phyloP scores from a whole-genome alignment of 2,113 vertebrate species.

The Cynoglossus semilaevis region DNA sequence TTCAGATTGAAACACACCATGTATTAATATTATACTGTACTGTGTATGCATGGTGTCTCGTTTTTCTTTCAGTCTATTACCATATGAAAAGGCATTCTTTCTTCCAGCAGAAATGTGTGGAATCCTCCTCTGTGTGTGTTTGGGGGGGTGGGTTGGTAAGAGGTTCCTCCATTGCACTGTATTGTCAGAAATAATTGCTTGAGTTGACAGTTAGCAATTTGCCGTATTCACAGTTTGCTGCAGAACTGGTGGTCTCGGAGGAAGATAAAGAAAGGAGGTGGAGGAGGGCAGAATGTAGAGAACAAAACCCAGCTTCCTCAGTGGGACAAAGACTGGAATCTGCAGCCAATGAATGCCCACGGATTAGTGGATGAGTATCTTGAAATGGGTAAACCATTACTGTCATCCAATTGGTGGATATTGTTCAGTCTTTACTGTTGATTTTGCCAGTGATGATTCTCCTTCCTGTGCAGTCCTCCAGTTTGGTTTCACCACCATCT shows the following conservation, averaged over 20 bases:
- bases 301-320: slow-evolving; percentile 89
- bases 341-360: slow-evolving; percentile 97
- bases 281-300: slow-evolving; percentile 79
- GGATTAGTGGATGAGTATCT: slow-evolving; percentile 96
- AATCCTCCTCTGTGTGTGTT: slow-evolving; percentile 19
- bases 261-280: slow-evolving; percentile 87
- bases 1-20: slow-evolving; percentile 13
- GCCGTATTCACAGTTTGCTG: slow-evolving; percentile 78
- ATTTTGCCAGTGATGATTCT: not conserved
- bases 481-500: slow-evolving; percentile 98
- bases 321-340: slow-evolving; percentile 98
- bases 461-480: slow-evolving; percentile 84
- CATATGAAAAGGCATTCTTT: slow-evolving; percentile 42
- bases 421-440: not conserved
- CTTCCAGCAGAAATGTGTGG: slow-evolving; percentile 31
- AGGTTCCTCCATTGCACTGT: slow-evolving; percentile 12
- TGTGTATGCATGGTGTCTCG: too few relatives aligned
- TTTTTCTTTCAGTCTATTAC: slow-evolving; percentile 25
- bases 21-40: slow-evolving; percentile 1
- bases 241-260: slow-evolving; percentile 98
- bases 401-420: not conserved
- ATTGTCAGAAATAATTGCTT: slow-evolving; percentile 55
- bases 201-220: slow-evolving; percentile 35
- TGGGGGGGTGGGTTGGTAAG: not conserved
- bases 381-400: slow-evolving; percentile 88